These are phyloP conservation scores for Mythimna pallens DNA, from an alignment of 2,888 invertebrate species.

Conservation along the genomic window DNA sequence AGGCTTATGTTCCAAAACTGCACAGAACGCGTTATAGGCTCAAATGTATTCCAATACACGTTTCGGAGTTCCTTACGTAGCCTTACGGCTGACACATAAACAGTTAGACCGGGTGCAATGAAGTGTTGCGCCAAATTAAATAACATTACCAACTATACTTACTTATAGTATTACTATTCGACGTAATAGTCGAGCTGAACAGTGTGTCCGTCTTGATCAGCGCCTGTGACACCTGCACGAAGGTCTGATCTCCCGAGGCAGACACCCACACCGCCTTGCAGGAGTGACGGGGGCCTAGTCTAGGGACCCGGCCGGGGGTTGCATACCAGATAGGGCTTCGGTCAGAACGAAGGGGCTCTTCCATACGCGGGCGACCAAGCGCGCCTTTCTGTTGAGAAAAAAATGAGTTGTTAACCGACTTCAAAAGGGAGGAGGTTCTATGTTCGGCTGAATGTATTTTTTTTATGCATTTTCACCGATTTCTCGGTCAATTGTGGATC, in stretches of 20 bases:
- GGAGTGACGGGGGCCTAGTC: slow-evolving; percentile 96
- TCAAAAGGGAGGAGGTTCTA: no score
- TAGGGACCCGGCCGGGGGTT: slow-evolving; percentile 94
- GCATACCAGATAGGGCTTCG: slow-evolving; percentile 93
- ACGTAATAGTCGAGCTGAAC: slow-evolving; percentile 96
- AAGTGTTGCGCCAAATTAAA: background rate
- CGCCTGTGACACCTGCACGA: slow-evolving; percentile 97
- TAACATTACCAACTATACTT: slow-evolving; percentile 66
- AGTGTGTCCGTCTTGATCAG: slow-evolving; percentile 97
- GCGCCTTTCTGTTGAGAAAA: slow-evolving; percentile 88
- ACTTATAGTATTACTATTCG: slow-evolving; percentile 96
- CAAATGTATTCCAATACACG: background rate
- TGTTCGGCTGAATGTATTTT: no score
- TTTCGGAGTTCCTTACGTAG: no score
- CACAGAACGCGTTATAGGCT: background rate
- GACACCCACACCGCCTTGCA: slow-evolving; percentile 98
- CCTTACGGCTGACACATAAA: background rate
- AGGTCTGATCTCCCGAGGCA: slow-evolving; percentile 99
- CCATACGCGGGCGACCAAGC: slow-evolving; percentile 88
- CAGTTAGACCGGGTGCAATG: background rate
- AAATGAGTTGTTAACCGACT: background rate
- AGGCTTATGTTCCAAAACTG: background rate
- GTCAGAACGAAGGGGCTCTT: slow-evolving; percentile 78
- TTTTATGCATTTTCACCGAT: no score
- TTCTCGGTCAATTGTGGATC: no score